phyloP scores from a whole-genome alignment of 2,113 vertebrate genomes.

The Trochalopteron elliotii region DNA sequence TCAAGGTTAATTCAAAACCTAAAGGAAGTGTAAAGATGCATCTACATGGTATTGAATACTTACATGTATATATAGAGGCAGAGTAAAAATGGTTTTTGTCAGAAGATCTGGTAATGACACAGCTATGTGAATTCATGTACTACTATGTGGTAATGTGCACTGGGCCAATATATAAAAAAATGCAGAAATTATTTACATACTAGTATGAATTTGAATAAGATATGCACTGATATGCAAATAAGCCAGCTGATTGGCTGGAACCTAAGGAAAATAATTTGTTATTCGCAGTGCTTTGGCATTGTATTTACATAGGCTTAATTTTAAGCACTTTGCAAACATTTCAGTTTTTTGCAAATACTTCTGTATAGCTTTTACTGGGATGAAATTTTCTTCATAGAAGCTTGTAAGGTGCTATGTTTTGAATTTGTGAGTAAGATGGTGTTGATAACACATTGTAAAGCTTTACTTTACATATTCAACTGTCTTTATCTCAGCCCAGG shows the following conservation, averaged over 20 bases:
- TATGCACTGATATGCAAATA: neutral
- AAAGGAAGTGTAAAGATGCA: neutral
- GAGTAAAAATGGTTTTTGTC: neutral
- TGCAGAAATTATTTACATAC: neutral
- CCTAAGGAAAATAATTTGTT: slow-evolving; percentile 13
- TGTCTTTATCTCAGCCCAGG: neutral
- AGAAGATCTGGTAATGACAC: neutral
- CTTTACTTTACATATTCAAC: neutral
- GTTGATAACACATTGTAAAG: neutral
- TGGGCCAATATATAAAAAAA: neutral
- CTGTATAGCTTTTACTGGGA: neutral
- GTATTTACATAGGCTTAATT: slow-evolving; percentile 11
- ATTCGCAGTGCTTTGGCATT: neutral
- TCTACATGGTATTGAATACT: neutral
- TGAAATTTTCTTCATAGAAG: neutral
- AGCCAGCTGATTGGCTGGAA: neutral
- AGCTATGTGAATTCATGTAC: neutral
- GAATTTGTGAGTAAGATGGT: neutral
- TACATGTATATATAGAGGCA: neutral
- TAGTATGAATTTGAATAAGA: neutral
- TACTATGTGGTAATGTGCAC: neutral
- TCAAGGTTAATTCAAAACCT: neutral
- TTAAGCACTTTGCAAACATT: neutral
- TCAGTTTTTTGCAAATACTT: neutral
- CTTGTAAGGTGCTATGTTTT: neutral